Evolutionary conservation across 2,888 invertebrate genomes (phyloP).

Genomic region (Lobophora halterata): DNA sequence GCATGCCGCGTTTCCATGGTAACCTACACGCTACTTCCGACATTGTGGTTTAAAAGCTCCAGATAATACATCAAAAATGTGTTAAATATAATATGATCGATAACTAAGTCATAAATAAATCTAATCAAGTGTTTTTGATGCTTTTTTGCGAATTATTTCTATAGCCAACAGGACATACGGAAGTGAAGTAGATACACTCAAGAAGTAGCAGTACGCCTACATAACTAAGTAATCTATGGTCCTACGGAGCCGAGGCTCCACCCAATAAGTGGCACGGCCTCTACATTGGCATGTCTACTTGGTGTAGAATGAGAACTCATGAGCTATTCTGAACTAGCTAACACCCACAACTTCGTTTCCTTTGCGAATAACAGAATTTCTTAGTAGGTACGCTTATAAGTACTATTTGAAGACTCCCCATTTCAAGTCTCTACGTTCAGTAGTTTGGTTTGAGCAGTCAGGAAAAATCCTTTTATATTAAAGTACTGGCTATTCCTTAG

Average conservation of each 20-base stretch:
- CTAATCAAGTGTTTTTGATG: constrained; percentile 2
- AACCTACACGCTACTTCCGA: constrained; percentile 47
- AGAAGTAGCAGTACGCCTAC: constrained; percentile 47
- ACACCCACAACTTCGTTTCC: too few relatives aligned
- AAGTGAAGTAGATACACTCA: constrained; percentile 42
- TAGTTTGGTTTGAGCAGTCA: too few relatives aligned
- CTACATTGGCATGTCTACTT: constrained; percentile 59
- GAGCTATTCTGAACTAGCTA: constrained; percentile 46
- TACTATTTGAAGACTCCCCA: too few relatives aligned
- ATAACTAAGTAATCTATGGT: too few relatives aligned
- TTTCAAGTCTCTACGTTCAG: too few relatives aligned
- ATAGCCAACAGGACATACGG: constrained; percentile 35
- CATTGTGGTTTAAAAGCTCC: constrained; percentile 41
- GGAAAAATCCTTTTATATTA: too few relatives aligned
- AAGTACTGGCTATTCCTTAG: too few relatives aligned
- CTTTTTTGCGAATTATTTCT: not conserved
- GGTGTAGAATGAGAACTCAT: constrained; percentile 57
- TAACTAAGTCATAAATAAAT: not conserved
- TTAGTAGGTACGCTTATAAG: too few relatives aligned
- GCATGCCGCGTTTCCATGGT: constrained; percentile 60
- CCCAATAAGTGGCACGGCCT: constrained; percentile 50
- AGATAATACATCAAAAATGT: constrained; percentile 23
- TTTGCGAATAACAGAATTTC: too few relatives aligned
- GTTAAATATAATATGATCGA: too few relatives aligned
- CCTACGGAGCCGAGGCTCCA: constrained; percentile 58